Base-by-base conservation (phyloP, 2,888 invertebrate species). In the Drosophila putrida region DNA sequence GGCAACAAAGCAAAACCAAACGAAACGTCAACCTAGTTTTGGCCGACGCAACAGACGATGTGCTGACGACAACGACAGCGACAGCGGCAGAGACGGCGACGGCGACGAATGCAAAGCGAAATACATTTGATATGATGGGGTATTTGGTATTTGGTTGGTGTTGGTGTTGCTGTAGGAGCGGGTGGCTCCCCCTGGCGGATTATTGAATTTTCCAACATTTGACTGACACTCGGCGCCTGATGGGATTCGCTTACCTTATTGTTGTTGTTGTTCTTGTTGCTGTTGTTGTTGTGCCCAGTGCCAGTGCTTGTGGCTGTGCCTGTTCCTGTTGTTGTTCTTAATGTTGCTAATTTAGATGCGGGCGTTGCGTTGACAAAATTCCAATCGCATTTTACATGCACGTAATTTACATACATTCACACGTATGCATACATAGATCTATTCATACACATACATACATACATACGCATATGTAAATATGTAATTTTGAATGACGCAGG, bases 131-230 rank as follows among this genome's bases (percentile, higher is more conserved):
- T 62, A 43, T 47, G 13, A 66, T 55, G 63, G 43, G 63, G 43
- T 49, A 66, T 66, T 68, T 63, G 49, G 54, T 49, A 47, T 36
- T 51, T 57, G 61, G n/a, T n/a, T n/a, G n/a, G n/a, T n/a, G n/a
- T n/a, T n/a, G n/a, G n/a, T n/a, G n/a, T n/a, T n/a, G n/a, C n/a
- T n/a, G n/a, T n/a, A n/a, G n/a, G n/a, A n/a, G n/a, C 77, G 63
- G 84, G 69, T 78, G 80, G 82, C 71, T 75, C 88, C 79, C 88
- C 71, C 58, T 72, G 82, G 85, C 82, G 88, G 85, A 89, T 83
- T 83, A 83, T 83, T 83, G 83, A 83, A 83, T 83, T 83, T 83
- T 83, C 89, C 88, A 83, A 88, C 85, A 75, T 87, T 89, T 75
- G 79, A 81, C 79, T 80, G 79, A 87, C 89, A 84, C 70, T 83